Conservation (phyloP, 2,888 invertebrate genomes). For the Drosophila kambysellisi region DNA sequence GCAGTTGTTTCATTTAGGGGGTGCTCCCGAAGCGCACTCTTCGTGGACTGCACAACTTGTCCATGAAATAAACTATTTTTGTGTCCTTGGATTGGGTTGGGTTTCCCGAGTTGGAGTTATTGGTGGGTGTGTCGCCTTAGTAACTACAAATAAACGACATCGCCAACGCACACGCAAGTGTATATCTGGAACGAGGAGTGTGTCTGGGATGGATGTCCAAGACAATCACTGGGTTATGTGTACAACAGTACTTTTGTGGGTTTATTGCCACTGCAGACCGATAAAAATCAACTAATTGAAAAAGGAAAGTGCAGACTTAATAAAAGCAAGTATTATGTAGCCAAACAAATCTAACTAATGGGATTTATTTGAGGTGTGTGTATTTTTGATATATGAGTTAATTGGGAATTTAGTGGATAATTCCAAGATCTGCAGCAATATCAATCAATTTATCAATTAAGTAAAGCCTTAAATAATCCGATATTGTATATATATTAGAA, state of each 20-base stretch:
- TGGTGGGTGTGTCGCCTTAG: conserved; percentile 41
- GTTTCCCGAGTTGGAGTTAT: neutral
- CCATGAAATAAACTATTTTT: conserved; percentile 24
- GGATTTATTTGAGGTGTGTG: neutral
- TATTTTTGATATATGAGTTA: neutral
- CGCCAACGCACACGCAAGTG: conserved; percentile 58
- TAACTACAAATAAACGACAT: conserved; percentile 41
- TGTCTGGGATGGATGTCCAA: neutral
- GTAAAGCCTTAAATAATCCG: neutral
- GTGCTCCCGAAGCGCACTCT: conserved; percentile 2
- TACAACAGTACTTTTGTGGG: conserved; percentile 28
- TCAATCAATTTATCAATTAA: neutral
- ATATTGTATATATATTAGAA: neutral
- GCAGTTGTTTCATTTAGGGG: neutral
- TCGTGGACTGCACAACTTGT: neutral
- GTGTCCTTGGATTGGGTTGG: conserved; percentile 7
- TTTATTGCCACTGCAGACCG: conserved; percentile 43
- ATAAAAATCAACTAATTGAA: conserved; percentile 72
- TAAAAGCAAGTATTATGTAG: conserved; percentile 2
- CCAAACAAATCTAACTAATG: conserved; percentile 9
- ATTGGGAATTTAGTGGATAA: neutral
- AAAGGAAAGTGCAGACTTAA: conserved; percentile 19
- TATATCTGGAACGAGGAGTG: conserved; percentile 3
- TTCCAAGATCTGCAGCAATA: neutral
- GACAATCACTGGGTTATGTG: conserved; percentile 36